Conservation (phyloP, 2,113 vertebrate species). For the Turdus rufiventris region DNA sequence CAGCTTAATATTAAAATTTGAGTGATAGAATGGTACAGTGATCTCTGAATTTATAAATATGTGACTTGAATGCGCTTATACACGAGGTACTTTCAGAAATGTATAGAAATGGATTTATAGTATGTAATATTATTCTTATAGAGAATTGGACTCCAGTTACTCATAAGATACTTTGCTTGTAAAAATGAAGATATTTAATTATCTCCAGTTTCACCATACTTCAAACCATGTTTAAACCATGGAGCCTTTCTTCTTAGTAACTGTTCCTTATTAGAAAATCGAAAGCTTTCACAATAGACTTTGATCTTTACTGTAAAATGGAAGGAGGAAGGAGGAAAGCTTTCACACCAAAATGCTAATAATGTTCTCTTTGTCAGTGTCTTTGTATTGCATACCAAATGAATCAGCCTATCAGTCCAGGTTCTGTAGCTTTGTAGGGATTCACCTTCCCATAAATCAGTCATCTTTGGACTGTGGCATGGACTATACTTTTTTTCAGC, state of each 20-base stretch:
- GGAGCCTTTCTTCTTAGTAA: not conserved
- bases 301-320: slow-evolving; percentile 3
- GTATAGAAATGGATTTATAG: not conserved
- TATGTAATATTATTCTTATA: not conserved
- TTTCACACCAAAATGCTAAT: slow-evolving; percentile 2
- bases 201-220: not conserved
- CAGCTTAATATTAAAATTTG: not conserved
- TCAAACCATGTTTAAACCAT: not conserved
- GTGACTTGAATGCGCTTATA: not conserved
- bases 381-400: not conserved
- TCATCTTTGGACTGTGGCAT: not conserved
- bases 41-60: not conserved
- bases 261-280: not conserved
- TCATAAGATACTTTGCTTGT: not conserved
- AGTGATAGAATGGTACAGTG: not conserved
- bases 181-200: not conserved
- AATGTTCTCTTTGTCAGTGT: not conserved
- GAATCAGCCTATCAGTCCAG: not conserved
- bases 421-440: not conserved
- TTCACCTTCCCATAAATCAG: not conserved
- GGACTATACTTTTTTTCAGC: not conserved
- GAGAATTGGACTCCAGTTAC: not conserved
- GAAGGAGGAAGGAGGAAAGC: slow-evolving; percentile 4
- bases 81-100: not conserved
- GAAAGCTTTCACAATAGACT: not conserved